These are phyloP conservation scores for Drosophila varians DNA, from an alignment of 1,140 invertebrate genomes.

Conservation along the genomic window DNA sequence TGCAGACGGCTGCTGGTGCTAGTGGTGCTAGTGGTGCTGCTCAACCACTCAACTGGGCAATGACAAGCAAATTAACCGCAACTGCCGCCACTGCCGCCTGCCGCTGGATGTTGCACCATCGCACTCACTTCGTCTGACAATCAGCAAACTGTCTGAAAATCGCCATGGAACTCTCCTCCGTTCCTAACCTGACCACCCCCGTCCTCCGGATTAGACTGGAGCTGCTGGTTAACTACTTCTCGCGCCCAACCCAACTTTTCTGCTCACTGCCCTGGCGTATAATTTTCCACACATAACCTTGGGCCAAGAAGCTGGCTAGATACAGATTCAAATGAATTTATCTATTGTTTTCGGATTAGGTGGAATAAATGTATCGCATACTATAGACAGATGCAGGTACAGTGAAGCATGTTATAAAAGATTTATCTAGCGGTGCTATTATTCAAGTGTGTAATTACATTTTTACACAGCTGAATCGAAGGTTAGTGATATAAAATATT, in stretches of 20 bases:
- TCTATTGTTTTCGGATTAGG: conserved; percentile 37
- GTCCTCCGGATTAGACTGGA: conserved; percentile 11
- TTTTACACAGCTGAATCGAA: conserved; percentile 1
- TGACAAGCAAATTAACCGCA: conserved; percentile 81
- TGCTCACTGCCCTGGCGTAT: conserved; percentile 49
- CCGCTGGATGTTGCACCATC: conserved; percentile 66
- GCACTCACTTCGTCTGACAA: conserved; percentile 45
- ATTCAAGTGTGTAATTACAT: neutral
- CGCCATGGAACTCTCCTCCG: too few species aligned
- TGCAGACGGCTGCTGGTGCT: conserved; percentile 19
- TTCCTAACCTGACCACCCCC: conserved; percentile 2
- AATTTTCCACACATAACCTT: conserved; percentile 74
- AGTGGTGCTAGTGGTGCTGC: conserved; percentile 36
- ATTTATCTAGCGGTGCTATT: neutral
- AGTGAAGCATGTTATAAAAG: neutral
- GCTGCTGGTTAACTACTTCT: conserved; percentile 51
- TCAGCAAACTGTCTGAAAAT: conserved; percentile 63
- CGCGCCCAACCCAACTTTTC: conserved; percentile 70
- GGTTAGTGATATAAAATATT: conserved; percentile 3
- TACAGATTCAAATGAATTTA: conserved; percentile 46
- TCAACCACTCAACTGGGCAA: conserved; percentile 74
- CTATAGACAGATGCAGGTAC: conserved; percentile 13
- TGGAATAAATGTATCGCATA: conserved; percentile 38
- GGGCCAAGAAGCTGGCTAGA: conserved; percentile 50
- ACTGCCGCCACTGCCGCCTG: conserved; percentile 50